Evolutionary conservation across 2,888 invertebrate species (phyloP).

Genomic region (Drosophila pseudotalamancana): DNA sequence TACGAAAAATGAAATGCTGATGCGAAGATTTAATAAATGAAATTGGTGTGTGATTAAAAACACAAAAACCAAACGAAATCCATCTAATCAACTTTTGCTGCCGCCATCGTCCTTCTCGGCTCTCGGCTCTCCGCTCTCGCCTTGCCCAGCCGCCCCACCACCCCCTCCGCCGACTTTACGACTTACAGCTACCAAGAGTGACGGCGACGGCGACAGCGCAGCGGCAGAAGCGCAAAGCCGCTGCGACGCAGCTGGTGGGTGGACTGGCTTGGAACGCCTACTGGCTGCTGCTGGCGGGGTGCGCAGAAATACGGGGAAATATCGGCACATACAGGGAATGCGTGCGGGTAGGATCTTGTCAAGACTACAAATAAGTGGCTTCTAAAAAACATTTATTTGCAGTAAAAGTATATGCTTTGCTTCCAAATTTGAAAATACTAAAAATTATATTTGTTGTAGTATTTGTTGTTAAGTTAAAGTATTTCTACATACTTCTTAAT

Average conservation of each 20-base stretch:
- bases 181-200: slow-evolving; percentile 34
- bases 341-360: slow-evolving; percentile 19
- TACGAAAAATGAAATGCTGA: slow-evolving; percentile 82
- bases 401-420: no score
- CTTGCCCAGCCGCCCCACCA: background rate
- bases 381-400: background rate
- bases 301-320: slow-evolving; percentile 24
- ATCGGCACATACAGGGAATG: background rate
- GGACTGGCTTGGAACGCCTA: slow-evolving; percentile 48
- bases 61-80: slow-evolving; percentile 84
- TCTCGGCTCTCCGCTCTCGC: background rate
- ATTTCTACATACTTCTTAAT: no score
- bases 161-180: slow-evolving; percentile 1
- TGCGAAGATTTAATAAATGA: slow-evolving; percentile 84
- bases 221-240: slow-evolving; percentile 8
- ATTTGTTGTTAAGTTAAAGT: no score
- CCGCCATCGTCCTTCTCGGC: slow-evolving; percentile 38
- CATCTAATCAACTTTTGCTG: slow-evolving; percentile 84
- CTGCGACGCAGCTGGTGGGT: slow-evolving; percentile 33
- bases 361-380: background rate
- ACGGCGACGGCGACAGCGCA: slow-evolving; percentile 32
- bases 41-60: slow-evolving; percentile 85
- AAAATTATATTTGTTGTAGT: no score
- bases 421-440: background rate
- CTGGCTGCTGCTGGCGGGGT: slow-evolving; percentile 13